Conservation (phyloP, 2,113 vertebrate species). For the Reinhardtius hippoglossoides region DNA sequence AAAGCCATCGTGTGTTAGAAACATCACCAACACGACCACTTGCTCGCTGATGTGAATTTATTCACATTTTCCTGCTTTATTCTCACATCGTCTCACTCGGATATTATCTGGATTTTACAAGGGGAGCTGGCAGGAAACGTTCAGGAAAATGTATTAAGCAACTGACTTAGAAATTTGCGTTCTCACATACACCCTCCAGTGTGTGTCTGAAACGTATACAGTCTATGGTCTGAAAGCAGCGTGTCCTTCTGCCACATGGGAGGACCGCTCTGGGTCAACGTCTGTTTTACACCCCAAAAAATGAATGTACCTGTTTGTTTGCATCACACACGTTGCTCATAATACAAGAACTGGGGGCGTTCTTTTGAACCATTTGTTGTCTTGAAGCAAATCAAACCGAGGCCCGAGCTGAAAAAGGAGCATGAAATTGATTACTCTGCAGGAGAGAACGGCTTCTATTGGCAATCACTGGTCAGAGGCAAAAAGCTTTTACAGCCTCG, state of each 20-base stretch:
- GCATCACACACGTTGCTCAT: neutral
- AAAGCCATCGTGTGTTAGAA: too few relatives aligned
- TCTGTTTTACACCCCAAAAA: slow-evolving; percentile 6
- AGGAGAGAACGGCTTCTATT: slow-evolving; percentile 47
- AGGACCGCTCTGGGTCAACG: slow-evolving; percentile 10
- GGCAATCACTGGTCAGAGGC: slow-evolving; percentile 34
- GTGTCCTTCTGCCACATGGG: neutral
- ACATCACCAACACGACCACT: too few relatives aligned
- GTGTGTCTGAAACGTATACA: too few relatives aligned
- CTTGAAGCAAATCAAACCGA: slow-evolving; percentile 32
- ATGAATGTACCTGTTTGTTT: slow-evolving; percentile 36
- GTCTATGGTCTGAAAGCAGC: neutral
- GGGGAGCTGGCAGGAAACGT: too few relatives aligned
- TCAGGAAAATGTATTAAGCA: too few relatives aligned
- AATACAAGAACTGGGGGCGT: neutral
- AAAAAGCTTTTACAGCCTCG: slow-evolving; percentile 18
- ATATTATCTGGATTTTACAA: too few relatives aligned
- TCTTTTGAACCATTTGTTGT: slow-evolving; percentile 30
- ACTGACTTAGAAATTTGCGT: too few relatives aligned
- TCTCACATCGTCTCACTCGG: too few relatives aligned
- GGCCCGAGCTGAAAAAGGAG: slow-evolving; percentile 39
- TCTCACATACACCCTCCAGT: too few relatives aligned
- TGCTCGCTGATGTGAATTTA: too few relatives aligned
- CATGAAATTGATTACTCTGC: slow-evolving; percentile 59
- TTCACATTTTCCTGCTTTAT: too few relatives aligned